phyloP scores from a whole-genome alignment of 2,797 vertebrate genomes.

The Cottoperca gobio region DNA sequence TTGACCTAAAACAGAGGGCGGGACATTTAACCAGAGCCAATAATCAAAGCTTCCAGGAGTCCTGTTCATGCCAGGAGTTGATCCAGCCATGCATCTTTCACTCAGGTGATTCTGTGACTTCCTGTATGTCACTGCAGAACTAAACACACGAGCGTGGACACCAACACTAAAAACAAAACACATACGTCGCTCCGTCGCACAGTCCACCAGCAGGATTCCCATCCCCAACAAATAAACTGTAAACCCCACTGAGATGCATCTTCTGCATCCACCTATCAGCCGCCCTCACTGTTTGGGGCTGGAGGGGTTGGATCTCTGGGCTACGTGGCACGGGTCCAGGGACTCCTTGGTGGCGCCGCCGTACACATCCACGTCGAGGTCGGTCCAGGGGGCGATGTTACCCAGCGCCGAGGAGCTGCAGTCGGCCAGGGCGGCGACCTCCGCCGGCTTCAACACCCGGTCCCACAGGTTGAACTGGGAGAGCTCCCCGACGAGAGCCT shows the following conservation, averaged over 20 bases:
- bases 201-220: conserved; percentile 30
- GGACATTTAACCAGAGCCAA: conserved; percentile 12
- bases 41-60: conserved; percentile 4
- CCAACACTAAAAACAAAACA: conserved; percentile 68
- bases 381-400: conserved; percentile 94
- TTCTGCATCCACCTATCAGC: conserved; percentile 7
- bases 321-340: conserved; percentile 88
- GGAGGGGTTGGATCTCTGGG: conserved; percentile 68
- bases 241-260: conserved; percentile 27
- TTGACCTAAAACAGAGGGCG: conserved; percentile 7
- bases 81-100: conserved; percentile 34
- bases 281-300: conserved; percentile 79
- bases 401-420: conserved; percentile 89
- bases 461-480: conserved; percentile 97
- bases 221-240: conserved; percentile 30
- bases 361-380: conserved; percentile 92
- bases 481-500: conserved; percentile 95
- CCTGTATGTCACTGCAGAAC: conserved; percentile 57
- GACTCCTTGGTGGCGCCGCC: conserved; percentile 91
- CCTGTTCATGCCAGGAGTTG: conserved; percentile 27
- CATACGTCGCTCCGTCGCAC: conserved; percentile 32
- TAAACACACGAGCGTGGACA: conserved; percentile 69
- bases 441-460: conserved; percentile 88
- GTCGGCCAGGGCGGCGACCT: conserved; percentile 91
- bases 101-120: conserved; percentile 48